These are phyloP conservation scores for Drosophila pallidifrons DNA, from an alignment of 1,140 invertebrate genomes.

Conservation along the genomic window DNA sequence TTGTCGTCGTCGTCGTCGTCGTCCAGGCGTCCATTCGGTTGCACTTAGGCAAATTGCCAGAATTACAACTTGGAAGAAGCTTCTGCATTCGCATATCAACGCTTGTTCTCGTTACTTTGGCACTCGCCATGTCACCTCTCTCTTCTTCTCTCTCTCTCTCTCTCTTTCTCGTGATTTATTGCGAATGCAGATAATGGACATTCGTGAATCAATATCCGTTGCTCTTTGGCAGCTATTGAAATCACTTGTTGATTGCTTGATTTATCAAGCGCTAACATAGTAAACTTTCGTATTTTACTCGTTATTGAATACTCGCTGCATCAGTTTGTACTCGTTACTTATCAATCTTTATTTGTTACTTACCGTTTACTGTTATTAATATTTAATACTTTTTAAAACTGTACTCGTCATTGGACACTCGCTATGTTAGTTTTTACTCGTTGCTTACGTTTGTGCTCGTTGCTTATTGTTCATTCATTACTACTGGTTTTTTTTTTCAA, in stretches of 20 bases:
- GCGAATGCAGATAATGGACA: background rate
- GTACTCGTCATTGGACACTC: too few species aligned
- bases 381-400: background rate
- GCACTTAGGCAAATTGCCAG: slow-evolving; percentile 80
- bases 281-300: background rate
- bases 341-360: too few species aligned
- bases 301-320: background rate
- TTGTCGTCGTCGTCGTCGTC: slow-evolving; percentile 5
- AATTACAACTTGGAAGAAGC: slow-evolving; percentile 28
- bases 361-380: background rate
- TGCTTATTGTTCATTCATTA: too few species aligned
- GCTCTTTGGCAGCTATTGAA: background rate
- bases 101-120: background rate
- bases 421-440: too few species aligned
- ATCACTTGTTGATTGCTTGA: background rate
- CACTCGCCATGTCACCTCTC: background rate
- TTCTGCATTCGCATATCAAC: background rate
- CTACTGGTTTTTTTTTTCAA: too few species aligned
- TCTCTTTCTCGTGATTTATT: too few species aligned
- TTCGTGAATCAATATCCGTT: background rate
- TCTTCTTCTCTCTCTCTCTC: background rate
- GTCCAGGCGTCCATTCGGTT: slow-evolving; percentile 52
- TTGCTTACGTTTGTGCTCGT: too few species aligned
- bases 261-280: background rate
- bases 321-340: background rate